Conservation (phyloP, 1,140 invertebrate species). For the Zelostemma sp. region DNA sequence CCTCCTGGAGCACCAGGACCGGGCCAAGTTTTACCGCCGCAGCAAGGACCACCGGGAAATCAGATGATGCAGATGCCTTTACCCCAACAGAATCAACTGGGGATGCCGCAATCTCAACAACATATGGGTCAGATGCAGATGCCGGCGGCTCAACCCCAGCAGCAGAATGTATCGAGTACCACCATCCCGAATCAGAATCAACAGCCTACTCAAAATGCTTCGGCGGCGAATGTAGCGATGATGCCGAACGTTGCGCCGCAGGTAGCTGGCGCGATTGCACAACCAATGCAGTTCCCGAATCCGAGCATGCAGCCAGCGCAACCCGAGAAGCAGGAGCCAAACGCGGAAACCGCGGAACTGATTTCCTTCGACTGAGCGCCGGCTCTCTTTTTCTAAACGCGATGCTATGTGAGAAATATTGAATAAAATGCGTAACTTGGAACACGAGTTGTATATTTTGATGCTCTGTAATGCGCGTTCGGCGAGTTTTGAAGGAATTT, state of each 20-base stretch:
- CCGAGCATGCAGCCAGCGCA: slow-evolving; percentile 19
- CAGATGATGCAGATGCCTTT: slow-evolving; percentile 39
- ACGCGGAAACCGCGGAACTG: slow-evolving; percentile 62
- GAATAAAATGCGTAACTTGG: slow-evolving; percentile 3
- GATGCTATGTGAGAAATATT: slow-evolving; percentile 4
- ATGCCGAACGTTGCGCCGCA: slow-evolving; percentile 23
- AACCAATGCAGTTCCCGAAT: slow-evolving; percentile 36
- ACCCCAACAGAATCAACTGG: slow-evolving; percentile 27
- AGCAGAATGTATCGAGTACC: slow-evolving; percentile 2
- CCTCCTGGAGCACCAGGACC: neutral
- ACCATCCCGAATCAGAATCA: slow-evolving; percentile 12
- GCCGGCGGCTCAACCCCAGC: slow-evolving; percentile 5
- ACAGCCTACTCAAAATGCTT: slow-evolving; percentile 17
- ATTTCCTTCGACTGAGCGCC: slow-evolving; percentile 63
- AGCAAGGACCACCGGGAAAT: slow-evolving; percentile 11
- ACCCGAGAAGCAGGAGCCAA: slow-evolving; percentile 44
- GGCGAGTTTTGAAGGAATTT: neutral
- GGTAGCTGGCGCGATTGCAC: slow-evolving; percentile 16
- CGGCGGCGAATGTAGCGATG: slow-evolving; percentile 24
- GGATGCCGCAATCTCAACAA: slow-evolving; percentile 6
- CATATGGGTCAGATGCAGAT: neutral
- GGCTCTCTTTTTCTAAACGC: slow-evolving; percentile 9
- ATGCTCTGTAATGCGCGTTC: neutral
- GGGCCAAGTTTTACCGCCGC: slow-evolving; percentile 8
- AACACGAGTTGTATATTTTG: neutral